A percentile compares a stretch with the other conserved stretches of the same genome.
Evolutionary conservation across 2,797 vertebrate species (phyloP).

Genomic region (Hemitrygon akajei): DNA sequence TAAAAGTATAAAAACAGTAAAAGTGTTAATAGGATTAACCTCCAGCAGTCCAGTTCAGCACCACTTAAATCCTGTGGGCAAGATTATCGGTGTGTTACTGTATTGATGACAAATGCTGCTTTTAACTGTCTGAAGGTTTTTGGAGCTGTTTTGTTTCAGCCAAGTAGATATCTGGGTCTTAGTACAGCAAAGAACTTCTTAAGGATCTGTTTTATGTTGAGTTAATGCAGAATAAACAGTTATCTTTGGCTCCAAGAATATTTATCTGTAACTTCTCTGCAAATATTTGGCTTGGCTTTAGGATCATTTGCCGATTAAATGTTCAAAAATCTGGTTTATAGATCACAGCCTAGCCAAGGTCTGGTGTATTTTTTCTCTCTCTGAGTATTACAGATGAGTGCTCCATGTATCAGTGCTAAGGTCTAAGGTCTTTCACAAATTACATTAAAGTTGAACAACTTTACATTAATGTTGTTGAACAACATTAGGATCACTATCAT

Average conservation of each 20-base stretch:
- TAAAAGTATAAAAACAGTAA: no score
- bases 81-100: no score
- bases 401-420: not conserved
- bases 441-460: not conserved
- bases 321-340: not conserved
- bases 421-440: not conserved
- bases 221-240: not conserved
- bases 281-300: not conserved
- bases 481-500: not conserved
- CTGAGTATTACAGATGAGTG: not conserved
- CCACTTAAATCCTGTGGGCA: no score
- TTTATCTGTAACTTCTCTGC: not conserved
- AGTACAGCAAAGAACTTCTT: not conserved
- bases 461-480: no score
- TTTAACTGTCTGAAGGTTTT: not conserved
- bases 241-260: not conserved
- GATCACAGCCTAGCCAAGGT: not conserved
- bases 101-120: not conserved
- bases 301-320: not conserved
- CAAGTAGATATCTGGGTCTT: not conserved
- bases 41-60: no score
- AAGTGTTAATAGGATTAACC: no score
- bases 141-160: not conserved
- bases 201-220: not conserved
- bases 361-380: not conserved